Percentiles rank a stretch among this genome's conserved stretches.
These are phyloP conservation scores for Achlya flavicornis DNA, from an alignment of 2,888 invertebrate genomes.

Conservation along the genomic window DNA sequence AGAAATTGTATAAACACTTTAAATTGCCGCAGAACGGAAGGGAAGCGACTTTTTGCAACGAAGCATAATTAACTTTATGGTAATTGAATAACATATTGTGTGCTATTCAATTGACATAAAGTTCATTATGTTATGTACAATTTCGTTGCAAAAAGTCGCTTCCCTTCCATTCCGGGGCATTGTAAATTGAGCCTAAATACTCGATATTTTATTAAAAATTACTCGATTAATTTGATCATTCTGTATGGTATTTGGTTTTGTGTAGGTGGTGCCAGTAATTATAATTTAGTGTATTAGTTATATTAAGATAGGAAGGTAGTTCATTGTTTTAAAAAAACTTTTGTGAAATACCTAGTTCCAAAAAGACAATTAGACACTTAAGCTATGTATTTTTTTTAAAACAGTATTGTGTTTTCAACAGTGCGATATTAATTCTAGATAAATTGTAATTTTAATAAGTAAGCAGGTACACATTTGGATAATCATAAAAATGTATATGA, in stretches of 20 bases:
- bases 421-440: slow-evolving; percentile 3
- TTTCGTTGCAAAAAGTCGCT: no score
- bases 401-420: not conserved
- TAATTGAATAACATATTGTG: no score
- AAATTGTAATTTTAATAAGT: not conserved
- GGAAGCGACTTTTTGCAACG: no score
- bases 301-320: not conserved
- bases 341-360: not conserved
- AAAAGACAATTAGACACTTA: not conserved
- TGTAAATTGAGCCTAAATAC: no score
- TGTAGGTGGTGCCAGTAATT: slow-evolving; percentile 1
- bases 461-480: not conserved
- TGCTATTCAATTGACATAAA: no score
- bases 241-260: not conserved
- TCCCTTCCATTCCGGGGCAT: no score
- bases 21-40: no score
- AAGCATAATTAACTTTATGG: no score
- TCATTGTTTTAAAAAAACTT: not conserved
- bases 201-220: no score
- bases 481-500: not conserved
- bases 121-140: no score
- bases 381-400: not conserved
- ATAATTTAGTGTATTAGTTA: not conserved
- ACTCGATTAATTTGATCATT: no score
- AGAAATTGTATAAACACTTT: no score